These are phyloP conservation scores for Aratinga solstitialis DNA, from an alignment of 2,797 vertebrate genomes.

Conservation along the genomic window DNA sequence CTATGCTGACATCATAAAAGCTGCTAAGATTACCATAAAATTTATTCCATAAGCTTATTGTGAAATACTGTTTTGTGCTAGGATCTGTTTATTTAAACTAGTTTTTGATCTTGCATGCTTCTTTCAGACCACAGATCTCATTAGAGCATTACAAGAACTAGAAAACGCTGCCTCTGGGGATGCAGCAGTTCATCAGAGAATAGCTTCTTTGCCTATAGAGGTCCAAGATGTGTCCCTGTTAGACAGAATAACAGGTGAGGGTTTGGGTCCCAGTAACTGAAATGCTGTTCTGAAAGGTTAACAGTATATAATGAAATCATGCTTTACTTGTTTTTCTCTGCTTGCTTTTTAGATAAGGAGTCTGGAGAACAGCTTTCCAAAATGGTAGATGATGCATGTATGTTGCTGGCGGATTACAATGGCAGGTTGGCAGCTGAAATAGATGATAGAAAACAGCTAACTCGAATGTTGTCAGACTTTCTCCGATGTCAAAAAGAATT, in stretches of 20 bases:
- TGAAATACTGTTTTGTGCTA: neutral
- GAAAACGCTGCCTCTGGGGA: conserved; percentile 96
- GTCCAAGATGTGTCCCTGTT: conserved; percentile 95
- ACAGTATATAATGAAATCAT: neutral
- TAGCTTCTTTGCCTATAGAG: conserved; percentile 93
- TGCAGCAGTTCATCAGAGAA: conserved; percentile 92
- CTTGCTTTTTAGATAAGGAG: conserved; percentile 89
- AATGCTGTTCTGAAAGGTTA: neutral
- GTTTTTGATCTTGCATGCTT: conserved; percentile 66
- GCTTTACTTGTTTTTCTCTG: conserved; percentile 40
- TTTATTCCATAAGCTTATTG: neutral
- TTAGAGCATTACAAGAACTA: conserved; percentile 95
- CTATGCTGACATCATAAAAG: neutral
- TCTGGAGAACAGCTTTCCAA: conserved; percentile 94
- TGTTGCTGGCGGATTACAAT: conserved; percentile 98
- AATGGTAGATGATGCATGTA: conserved; percentile 97
- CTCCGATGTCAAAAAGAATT: conserved; percentile 96
- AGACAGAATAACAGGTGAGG: conserved; percentile 94
- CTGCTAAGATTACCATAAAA: neutral
- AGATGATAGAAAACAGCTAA: conserved; percentile 95
- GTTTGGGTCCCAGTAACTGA: neutral
- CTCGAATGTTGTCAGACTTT: conserved; percentile 91
- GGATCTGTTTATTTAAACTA: conserved; percentile 29
- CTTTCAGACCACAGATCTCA: conserved; percentile 91
- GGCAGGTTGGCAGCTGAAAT: conserved; percentile 97